phyloP scores from a whole-genome alignment of 1,140 invertebrate species.

The Heliconius eleuchia region DNA sequence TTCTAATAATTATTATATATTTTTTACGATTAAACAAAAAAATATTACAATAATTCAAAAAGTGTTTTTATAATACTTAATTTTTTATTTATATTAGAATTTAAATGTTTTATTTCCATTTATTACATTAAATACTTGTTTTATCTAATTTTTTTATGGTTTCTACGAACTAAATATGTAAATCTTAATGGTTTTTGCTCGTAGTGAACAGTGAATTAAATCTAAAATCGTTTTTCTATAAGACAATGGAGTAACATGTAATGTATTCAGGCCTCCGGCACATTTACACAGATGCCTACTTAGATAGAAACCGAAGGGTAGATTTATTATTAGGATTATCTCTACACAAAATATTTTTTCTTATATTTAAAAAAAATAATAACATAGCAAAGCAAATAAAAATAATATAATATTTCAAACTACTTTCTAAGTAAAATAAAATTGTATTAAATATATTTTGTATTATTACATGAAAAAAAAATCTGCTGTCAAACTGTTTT shows the following conservation, averaged over 20 bases:
- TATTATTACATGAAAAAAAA: no score
- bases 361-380: neutral
- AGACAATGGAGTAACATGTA: slow-evolving; percentile 8
- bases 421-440: neutral
- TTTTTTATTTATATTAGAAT: no score
- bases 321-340: neutral
- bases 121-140: no score
- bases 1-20: neutral
- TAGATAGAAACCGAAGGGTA: neutral
- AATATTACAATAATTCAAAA: no score
- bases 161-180: no score
- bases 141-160: no score
- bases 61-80: no score
- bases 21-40: no score
- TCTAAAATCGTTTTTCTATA: neutral
- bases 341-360: neutral
- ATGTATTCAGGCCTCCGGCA: slow-evolving; percentile 1
- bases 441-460: neutral
- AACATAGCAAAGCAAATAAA: no score
- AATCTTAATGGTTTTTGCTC: no score
- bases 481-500: neutral
- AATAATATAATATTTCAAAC: neutral
- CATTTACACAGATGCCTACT: neutral
- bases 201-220: neutral
- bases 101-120: no score